phyloP scores from a whole-genome alignment of 2,113 vertebrate species.

The Vulpes vulpes region DNA sequence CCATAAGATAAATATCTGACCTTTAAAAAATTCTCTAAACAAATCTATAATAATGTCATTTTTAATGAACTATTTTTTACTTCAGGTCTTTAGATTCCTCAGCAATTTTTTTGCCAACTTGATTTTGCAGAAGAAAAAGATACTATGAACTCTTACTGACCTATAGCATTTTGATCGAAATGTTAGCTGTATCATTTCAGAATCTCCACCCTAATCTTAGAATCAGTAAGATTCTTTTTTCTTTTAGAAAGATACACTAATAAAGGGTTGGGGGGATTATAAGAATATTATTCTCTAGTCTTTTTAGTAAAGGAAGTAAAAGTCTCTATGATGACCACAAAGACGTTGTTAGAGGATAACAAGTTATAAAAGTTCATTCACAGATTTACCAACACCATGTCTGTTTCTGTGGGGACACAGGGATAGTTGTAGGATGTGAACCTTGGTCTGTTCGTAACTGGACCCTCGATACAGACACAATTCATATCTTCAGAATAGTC shows the following conservation, averaged over 20 bases:
- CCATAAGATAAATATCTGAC: not conserved
- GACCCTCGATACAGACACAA: slow-evolving; percentile 71
- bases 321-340: slow-evolving; percentile 19
- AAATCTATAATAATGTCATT: not conserved
- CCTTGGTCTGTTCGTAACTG: slow-evolving; percentile 67
- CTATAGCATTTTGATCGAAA: slow-evolving; percentile 26
- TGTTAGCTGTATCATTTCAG: not conserved
- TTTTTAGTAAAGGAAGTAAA: slow-evolving; percentile 30
- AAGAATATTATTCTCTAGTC: not conserved
- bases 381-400: slow-evolving; percentile 25
- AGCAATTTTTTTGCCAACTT: not conserved
- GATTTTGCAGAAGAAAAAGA: slow-evolving; percentile 17
- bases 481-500: slow-evolving; percentile 59
- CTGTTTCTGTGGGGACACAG: slow-evolving; percentile 56
- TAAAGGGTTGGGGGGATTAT: not conserved
- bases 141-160: not conserved
- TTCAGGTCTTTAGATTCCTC: not conserved
- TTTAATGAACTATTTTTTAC: slow-evolving; percentile 1
- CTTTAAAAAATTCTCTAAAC: not conserved
- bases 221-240: slow-evolving; percentile 19
- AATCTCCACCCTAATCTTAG: not conserved
- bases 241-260: slow-evolving; percentile 14
- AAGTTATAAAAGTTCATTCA: slow-evolving; percentile 63
- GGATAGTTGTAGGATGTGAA: slow-evolving; percentile 52
- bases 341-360: slow-evolving; percentile 6